Base-by-base conservation (phyloP, 2,888 invertebrate species). In the Leucozona laternaria region DNA sequence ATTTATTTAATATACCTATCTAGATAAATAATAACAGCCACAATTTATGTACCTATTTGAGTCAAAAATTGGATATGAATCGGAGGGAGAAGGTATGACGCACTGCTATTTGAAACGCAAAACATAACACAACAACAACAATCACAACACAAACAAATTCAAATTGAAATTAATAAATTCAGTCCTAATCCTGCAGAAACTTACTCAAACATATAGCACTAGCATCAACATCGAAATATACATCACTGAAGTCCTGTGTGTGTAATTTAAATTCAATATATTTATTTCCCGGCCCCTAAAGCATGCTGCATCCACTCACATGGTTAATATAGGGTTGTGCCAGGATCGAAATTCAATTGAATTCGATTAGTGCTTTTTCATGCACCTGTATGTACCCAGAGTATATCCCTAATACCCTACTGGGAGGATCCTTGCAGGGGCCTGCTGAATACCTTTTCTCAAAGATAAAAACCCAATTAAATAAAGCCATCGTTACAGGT, bases 401-500 rank as follows among this genome's bases (percentile, higher is more conserved):
- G 15, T 31, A 11, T 45, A 48, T 37, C 37, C 25, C n/a, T 28
- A 11, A 4, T 60, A 22, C 34, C 34, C 20, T 34, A n/a, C 17
- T 22, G 34, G 20, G 13, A 8, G 20, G 28, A 43, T 62, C 6
- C 43, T 62, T 25, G 22, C 43, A 15, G n/a, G 25, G 6, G 28
- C 1, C 17, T 64, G 28, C 45, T 31, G 28, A 31, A 64, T n/a
- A 20, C 6, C 15, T 17, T 50, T 34, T 10, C 10, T 20, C 17
- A 53, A 25, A 68, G 80, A 88, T 81, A 78, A 85, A 83, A 88
- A 82, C 79, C 72, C 64, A 64, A 84, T 82, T 82, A 79, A 80
- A 84, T 78, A 80, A 79, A 79, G 57, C 70, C 72, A 40, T 88
- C 73, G 34, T 90, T 90, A 62, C 88, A 92, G 92, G 92, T 90